phyloP scores from a whole-genome alignment of 1,140 invertebrate species.

The Brachionus rotundiformis region DNA sequence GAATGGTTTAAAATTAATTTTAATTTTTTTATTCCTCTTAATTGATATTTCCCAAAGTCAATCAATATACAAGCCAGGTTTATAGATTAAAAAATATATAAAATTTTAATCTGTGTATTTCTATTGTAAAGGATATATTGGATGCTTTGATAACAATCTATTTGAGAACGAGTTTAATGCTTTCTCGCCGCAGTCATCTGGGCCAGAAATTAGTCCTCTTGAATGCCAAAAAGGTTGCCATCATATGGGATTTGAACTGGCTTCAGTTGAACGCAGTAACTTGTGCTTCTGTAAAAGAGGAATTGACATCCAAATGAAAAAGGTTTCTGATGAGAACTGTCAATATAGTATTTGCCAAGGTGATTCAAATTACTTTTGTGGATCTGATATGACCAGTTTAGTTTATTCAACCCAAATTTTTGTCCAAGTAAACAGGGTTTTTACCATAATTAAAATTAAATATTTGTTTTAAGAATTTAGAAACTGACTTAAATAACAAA shows the following conservation, averaged over 20 bases:
- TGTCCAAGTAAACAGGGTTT: not conserved
- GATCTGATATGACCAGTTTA: not conserved
- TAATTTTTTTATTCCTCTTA: not conserved
- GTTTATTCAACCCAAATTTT: conserved; percentile 10
- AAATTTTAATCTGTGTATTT: not conserved
- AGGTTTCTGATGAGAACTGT: not conserved
- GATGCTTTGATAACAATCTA: not conserved
- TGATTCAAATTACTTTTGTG: conserved; percentile 36
- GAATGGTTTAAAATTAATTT: not conserved
- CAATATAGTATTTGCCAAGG: not conserved
- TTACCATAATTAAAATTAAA: not conserved
- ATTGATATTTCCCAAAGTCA: not conserved
- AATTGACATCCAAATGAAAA: not conserved
- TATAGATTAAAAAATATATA: not conserved
- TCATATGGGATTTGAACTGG: conserved; percentile 17
- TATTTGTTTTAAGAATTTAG: not conserved
- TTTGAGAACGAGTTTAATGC: conserved; percentile 9
- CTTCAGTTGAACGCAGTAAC: not conserved
- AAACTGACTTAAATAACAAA: not conserved
- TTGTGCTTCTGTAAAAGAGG: not conserved
- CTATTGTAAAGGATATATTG: conserved; percentile 2
- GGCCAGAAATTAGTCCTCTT: not conserved
- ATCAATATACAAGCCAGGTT: not conserved
- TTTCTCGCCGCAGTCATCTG: conserved; percentile 17
- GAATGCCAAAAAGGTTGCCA: not conserved